Evolutionary conservation across 92 coral and sea anemone genomes (phyloP), one percentile per base, ranked within the genome.

Genomic region (Ricordea florida): DNA sequence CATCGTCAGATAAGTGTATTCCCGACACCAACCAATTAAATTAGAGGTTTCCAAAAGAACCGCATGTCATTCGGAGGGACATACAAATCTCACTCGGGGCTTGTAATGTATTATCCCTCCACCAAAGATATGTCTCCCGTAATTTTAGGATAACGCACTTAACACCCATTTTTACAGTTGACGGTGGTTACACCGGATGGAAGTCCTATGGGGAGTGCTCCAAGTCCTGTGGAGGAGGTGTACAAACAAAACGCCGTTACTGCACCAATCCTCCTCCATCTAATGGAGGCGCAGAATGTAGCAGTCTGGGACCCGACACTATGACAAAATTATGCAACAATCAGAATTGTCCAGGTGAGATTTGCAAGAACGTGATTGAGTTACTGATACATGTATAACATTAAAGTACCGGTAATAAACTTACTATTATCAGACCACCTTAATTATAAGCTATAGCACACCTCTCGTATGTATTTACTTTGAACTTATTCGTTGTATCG

Each of bases 241-340:
- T 13, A 3, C 41, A 70, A 10, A 52, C 63, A 0, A 21, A 51
- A 17, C 26, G 3, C 7, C 6, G 78, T 13, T 51, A 49, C 0
- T 71, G 78, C 50, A 56, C 66, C 43, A 71, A 71, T 42, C 78
- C 78, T 30, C 66, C 78, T 4, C 78, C 78, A n/a, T 15, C 55
- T 4, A 5, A 17, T 22, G 45, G 57, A 0, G 68, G 79, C 31
- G 7, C 3, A 3, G 44, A 57, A 21, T 71, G 79, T 41, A 46
- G 43, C 10, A 17, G 16, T 17, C 55, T 41, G 34, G 55, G 68
- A 34, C 27, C 40, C 6, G 42, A 20, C 42, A 69, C 14, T 4
- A 6, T 33, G 10, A 52, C 20, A 23, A 40, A 51, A 20, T 40
- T 47, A 10, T 69, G 77, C 30, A 69, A 69, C 14, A 69, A 24